phyloP scores from a whole-genome alignment of 2,797 vertebrate species.

The Novumbra hubbsi region DNA sequence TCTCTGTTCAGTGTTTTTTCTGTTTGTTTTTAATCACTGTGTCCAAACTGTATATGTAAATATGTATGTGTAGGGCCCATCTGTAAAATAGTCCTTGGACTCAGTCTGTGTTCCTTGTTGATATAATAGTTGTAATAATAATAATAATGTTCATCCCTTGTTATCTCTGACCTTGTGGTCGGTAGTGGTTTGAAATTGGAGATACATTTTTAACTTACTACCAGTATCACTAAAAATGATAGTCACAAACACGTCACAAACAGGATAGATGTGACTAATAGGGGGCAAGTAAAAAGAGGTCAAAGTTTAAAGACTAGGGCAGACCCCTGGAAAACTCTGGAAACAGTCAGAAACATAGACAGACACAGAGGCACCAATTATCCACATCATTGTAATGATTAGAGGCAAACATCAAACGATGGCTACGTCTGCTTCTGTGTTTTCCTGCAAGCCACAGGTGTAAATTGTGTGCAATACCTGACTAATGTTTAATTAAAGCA shows the following conservation, averaged over 20 bases:
- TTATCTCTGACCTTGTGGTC: not conserved
- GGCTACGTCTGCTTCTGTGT: not conserved
- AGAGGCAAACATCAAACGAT: not conserved
- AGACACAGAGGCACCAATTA: constrained; percentile 2
- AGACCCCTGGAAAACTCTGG: not conserved
- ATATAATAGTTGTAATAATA: no score
- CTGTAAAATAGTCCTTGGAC: no score
- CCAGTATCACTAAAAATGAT: not conserved
- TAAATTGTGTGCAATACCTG: not conserved
- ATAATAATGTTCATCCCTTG: not conserved
- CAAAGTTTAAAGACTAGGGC: not conserved
- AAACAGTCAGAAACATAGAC: constrained; percentile 1
- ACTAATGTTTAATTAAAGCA: not conserved
- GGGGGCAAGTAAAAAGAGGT: not conserved
- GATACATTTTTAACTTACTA: not conserved
- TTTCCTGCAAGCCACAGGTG: not conserved
- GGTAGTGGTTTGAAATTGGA: not conserved
- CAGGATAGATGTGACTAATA: not conserved
- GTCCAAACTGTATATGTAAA: no score
- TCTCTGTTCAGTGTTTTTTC: no score
- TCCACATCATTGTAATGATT: not conserved
- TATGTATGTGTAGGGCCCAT: no score
- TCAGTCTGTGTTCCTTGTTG: not conserved
- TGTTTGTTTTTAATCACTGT: no score
- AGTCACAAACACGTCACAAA: not conserved